Evolutionary conservation across 2,797 vertebrate genomes (phyloP), one percentile per base, ranked within the genome.

Genomic region (Gallinago stenura): DNA sequence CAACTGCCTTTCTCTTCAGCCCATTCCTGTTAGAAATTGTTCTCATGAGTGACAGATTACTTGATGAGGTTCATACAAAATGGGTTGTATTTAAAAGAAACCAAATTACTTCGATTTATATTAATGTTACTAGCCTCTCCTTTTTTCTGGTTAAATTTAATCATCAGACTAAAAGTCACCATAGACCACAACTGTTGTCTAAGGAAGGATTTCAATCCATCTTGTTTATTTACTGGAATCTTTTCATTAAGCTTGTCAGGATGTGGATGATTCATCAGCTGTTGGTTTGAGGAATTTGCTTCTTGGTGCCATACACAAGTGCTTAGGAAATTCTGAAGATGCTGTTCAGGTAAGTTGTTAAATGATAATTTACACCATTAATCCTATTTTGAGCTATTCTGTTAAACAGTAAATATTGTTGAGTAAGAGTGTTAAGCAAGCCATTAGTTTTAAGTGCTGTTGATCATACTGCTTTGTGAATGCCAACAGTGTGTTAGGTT

Each of bases 281-380:
- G 81, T 98, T 57, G 99, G 99, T 82, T 97, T 99, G 94, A 99
- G 99, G 98, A 98, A 99, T 97, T 98, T 99, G 94, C 99, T 99
- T 25, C 99, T 99, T 65, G 99, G 99, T 97, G 98, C 99, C 98
- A 99, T 99, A 96, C 99, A 99, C 97, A 99, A 99, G 98, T 99
- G 99, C 97, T 98, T 99, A 28, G 98, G 99, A 80, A 99, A 99
- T 96, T 98, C 98, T 89, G 99, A 99, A 98, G 99, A 99, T 97
- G 99, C 99, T 87, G 85, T 99, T 94, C 99, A 99, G 99, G 99
- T 99, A 97, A 95, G 54, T 62, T 70, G 45, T 46, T 46, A 60
- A 37, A 48, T 41, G 7, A 26, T 65, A 25, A 45, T 33, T 87
- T 43, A 7, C 10, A 54, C 28, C 45, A 25, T 33, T 62, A 35